Evolutionary conservation across 2,113 vertebrate species (phyloP).

Genomic region (Actinemys pallida): DNA sequence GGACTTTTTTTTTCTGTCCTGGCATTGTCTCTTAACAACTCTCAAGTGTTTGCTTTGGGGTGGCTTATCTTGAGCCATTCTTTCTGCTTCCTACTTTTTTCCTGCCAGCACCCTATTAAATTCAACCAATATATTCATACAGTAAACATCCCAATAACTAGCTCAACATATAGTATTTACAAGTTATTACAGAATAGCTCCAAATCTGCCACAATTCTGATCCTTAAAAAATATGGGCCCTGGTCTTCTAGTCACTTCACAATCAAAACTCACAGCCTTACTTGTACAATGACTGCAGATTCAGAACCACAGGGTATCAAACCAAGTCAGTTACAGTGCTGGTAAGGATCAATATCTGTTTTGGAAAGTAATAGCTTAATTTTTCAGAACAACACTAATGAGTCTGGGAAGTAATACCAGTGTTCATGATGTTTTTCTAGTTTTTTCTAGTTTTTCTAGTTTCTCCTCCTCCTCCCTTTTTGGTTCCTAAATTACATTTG

Average conservation of each 20-base stretch:
- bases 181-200: constrained; percentile 27
- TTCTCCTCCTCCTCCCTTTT: not conserved
- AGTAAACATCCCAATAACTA: constrained; percentile 9
- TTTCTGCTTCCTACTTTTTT: not conserved
- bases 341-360: not conserved
- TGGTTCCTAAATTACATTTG: not conserved
- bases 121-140: not conserved
- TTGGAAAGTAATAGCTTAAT: not conserved
- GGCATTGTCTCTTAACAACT: constrained; percentile 13
- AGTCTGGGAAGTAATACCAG: not conserved
- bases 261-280: not conserved
- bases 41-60: not conserved
- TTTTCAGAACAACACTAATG: not conserved
- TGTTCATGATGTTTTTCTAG: not conserved
- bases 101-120: not conserved
- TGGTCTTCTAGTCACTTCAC: not conserved
- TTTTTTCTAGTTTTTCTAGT: not conserved
- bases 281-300: not conserved
- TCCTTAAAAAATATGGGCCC: constrained; percentile 16
- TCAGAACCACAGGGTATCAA: not conserved
- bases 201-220: not conserved
- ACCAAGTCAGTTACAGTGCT: not conserved
- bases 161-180: constrained; percentile 8
- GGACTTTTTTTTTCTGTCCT: constrained; percentile 13
- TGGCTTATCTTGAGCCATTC: not conserved